Base-by-base conservation (phyloP, 2,888 invertebrate species). In the Leucoma salicis region DNA sequence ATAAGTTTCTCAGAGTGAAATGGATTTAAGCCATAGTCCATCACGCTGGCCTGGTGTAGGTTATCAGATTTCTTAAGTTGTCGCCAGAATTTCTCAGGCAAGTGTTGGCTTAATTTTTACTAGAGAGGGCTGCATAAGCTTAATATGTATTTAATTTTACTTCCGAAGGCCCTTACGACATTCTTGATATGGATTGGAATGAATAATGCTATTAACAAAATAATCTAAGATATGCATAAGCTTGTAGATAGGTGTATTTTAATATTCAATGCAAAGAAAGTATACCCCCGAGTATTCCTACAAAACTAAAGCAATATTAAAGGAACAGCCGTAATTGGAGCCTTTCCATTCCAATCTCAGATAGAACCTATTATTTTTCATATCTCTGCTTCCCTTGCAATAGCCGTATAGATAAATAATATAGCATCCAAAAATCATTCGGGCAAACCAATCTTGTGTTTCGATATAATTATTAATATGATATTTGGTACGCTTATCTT, bases 311-410 rank as follows among this genome's bases (percentile, higher is more conserved):
- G 29, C n/a, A 39, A 44, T 38, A 60, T 51, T 48, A 48, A 44
- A 47, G 46, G 18, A 15, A 29, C 35, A 28, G 24, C 37, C 46
- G 34, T 48, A 48, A 51, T 56, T 60, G 47, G n/a, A 35, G 28
- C 46, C 25, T 40, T 42, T 16, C 14, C 42, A 35, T 33, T 44
- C 49, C 45, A 44, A 57, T 47, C 35, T 47, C 61, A 58, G 49
- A 49, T 52, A 60, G 28, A 51, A 46, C 29, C 49, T 49, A 48
- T 60, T 60, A 49, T 57, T 60, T 51, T 57, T 49, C 36, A 58
- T 56, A 38, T 41, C 37, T 46, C 15, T 32, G 31, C 46, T 48
- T 44, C 39, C 40, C 38, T 39, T 46, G 44, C 53, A 53, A 60
- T 53, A 38, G 43, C 24, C 15, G 27, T 40, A 31, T 49, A 46